Evolutionary conservation across 2,113 vertebrate species (phyloP).

Genomic region (Cryptotis parvus): DNA sequence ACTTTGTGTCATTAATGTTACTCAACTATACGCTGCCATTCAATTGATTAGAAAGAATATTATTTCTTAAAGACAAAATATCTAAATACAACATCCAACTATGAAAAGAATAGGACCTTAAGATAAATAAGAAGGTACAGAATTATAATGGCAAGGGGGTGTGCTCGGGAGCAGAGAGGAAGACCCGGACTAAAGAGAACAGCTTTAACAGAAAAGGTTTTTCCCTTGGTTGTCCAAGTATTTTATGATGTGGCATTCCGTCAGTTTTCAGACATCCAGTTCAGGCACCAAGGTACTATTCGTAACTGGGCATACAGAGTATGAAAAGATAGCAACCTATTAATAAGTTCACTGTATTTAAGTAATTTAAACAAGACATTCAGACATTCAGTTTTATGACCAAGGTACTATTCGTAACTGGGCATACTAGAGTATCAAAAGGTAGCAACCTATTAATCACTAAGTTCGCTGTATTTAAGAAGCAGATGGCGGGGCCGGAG

Average conservation of each 20-base stretch:
- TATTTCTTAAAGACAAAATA: slow-evolving; percentile 27
- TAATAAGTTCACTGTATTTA: too few species aligned
- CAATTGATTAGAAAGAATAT: neutral
- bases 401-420: too few species aligned
- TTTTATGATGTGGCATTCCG: neutral
- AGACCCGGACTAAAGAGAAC: too few species aligned
- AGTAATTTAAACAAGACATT: too few species aligned
- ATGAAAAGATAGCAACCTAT: neutral
- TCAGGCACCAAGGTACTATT: neutral
- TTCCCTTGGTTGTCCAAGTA: neutral
- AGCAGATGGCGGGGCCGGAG: too few species aligned
- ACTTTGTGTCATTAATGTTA: neutral
- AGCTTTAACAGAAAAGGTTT: too few species aligned
- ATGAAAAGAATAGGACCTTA: slow-evolving; percentile 10
- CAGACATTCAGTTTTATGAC: too few species aligned
- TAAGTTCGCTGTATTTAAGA: too few species aligned
- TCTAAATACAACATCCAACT: neutral
- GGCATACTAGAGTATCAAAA: too few species aligned
- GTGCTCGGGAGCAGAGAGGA: too few species aligned
- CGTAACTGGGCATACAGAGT: neutral
- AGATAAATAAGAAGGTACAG: slow-evolving; percentile 4
- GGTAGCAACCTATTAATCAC: too few species aligned
- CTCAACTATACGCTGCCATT: neutral
- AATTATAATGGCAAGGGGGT: neutral
- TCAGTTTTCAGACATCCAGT: too few species aligned